Conservation (phyloP, 2,888 invertebrate species). For the Synergus laeviventris region DNA sequence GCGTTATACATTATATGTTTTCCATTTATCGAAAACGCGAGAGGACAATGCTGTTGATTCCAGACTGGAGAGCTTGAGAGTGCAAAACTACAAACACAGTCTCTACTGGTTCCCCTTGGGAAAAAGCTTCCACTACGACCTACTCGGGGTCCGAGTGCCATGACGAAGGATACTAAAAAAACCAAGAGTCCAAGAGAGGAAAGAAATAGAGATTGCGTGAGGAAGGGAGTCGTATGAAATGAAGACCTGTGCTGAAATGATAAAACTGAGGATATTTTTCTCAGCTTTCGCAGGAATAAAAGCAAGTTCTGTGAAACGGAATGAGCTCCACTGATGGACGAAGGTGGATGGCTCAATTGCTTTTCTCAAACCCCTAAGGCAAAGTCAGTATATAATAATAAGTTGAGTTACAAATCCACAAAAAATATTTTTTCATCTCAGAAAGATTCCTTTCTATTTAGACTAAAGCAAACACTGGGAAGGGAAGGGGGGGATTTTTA, state of each 20-base stretch:
- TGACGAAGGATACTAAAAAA: slow-evolving; percentile 40
- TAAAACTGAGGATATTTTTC: slow-evolving; percentile 63
- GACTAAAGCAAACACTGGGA: not conserved
- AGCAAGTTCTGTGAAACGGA: not conserved
- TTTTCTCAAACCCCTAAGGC: not conserved
- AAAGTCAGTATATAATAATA: slow-evolving; percentile 6
- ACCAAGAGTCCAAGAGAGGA: slow-evolving; percentile 4
- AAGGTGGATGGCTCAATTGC: not conserved
- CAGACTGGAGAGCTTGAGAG: slow-evolving; percentile 22
- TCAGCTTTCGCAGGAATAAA: not conserved
- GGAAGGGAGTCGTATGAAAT: slow-evolving; percentile 60
- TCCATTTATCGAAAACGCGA: slow-evolving; percentile 50
- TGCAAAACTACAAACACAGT: slow-evolving; percentile 41
- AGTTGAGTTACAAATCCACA: not conserved
- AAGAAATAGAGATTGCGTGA: slow-evolving; percentile 50
- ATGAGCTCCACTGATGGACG: not conserved
- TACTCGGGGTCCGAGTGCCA: slow-evolving; percentile 22
- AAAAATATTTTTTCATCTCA: not conserved
- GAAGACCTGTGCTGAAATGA: slow-evolving; percentile 64
- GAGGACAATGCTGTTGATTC: not conserved
- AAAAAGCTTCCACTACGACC: slow-evolving; percentile 42
- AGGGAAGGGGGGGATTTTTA: too few relatives aligned
- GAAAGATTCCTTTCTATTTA: not conserved
- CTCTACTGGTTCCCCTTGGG: slow-evolving; percentile 42
- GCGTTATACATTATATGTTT: slow-evolving; percentile 25